These are phyloP conservation scores for Scyliorhinus canicula DNA, from an alignment of 2,797 vertebrate genomes.

Conservation along the genomic window DNA sequence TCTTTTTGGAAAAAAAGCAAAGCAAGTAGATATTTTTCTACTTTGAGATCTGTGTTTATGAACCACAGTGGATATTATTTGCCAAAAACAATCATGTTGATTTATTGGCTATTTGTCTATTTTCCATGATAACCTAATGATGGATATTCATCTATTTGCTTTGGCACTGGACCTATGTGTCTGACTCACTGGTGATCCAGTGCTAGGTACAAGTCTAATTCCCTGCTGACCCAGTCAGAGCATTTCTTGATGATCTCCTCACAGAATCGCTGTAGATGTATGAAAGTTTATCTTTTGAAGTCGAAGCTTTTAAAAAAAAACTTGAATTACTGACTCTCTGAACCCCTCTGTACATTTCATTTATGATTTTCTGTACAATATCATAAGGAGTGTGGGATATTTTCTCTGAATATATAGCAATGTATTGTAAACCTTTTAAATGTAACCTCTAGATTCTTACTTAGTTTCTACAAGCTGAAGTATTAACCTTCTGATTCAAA, in stretches of 20 bases:
- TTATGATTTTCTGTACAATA: neutral
- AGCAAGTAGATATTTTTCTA: neutral
- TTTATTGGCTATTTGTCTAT: constrained; percentile 31
- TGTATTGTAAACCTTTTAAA: neutral
- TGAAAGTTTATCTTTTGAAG: neutral
- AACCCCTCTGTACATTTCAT: neutral
- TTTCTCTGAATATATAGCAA: neutral
- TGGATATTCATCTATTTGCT: constrained; percentile 29
- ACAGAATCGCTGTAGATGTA: neutral
- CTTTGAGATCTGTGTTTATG: neutral
- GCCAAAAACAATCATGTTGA: neutral
- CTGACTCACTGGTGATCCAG: constrained; percentile 16
- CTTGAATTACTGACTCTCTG: neutral
- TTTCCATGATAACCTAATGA: constrained; percentile 32
- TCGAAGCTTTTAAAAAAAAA: neutral
- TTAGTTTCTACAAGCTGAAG: neutral
- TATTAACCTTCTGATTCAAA: neutral
- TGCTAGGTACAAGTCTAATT: neutral
- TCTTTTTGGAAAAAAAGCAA: neutral
- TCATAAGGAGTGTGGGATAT: neutral
- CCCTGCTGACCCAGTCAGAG: neutral
- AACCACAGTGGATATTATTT: neutral
- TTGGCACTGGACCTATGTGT: constrained; percentile 2
- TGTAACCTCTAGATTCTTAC: neutral
- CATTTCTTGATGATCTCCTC: neutral